Evolutionary conservation across 1,140 invertebrate genomes (phyloP), one percentile per base, ranked within the genome.

Genomic region (Agraylea sexmaculata): DNA sequence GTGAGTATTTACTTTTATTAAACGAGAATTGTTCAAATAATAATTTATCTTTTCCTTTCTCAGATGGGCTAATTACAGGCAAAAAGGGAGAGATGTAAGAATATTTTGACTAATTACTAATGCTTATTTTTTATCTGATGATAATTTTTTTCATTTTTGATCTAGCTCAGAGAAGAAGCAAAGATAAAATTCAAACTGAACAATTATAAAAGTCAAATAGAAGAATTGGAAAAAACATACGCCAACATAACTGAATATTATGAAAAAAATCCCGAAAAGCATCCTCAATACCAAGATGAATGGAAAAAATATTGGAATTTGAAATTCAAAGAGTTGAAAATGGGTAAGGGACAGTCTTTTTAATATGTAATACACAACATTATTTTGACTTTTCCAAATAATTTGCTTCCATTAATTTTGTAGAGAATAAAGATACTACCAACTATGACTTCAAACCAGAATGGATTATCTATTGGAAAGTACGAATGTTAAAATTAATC

Each of bases 261-360:
- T 53, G 77, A 86, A 50, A 78, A 81, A 50, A 83, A 84, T 57
- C 85, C 85, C 0, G 84, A 89, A 51, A 87, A 87, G 49, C 85
- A 87, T 66, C 83, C 84, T 0, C 67, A 77, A 4, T 89, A 89
- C 53, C 79, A 81, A 0, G 80, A 83, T 13, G 85, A 89, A 51
- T 89, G 85, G 85, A 87, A 87, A 52, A 78, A 77, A 52, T 87
- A 86, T 53, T 86, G 82, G 82, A 83, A 83, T 51, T 62, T 71
- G 4, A 71, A 82, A 0, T 87, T 86, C 53, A 86, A 86, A 55
- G 82, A 87, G 56, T 61, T 87, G 29, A 78, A 83, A 56, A 60
- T 69, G 6, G 69, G 71, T 64, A 31, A 47, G 48, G 45, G 22
- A 22, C 11, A 5, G 17, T 33, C 15, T 25, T 41, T 30, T 12